Percentiles rank a stretch among this genome's conserved stretches.
Evolutionary conservation across 2,113 vertebrate genomes (phyloP).

Genomic region (Dicaeum eximium): DNA sequence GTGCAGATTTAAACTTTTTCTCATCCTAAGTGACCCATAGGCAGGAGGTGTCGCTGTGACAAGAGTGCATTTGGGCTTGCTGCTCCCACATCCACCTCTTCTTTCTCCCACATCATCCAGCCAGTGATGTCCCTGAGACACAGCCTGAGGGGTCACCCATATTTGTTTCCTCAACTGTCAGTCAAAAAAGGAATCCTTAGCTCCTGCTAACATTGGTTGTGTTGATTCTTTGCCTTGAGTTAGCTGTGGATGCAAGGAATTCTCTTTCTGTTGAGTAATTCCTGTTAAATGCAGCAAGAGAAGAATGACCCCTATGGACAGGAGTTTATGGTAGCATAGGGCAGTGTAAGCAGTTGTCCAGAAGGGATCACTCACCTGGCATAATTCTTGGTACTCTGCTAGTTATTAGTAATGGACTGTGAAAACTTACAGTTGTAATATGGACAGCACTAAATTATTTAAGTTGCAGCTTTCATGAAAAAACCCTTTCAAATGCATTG

Average conservation of each 20-base stretch:
- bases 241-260: neutral
- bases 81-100: neutral
- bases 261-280: neutral
- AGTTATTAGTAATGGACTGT: neutral
- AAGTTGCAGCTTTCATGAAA: neutral
- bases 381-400: neutral
- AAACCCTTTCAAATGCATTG: neutral
- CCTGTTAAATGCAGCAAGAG: neutral
- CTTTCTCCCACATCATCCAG: fast-evolving
- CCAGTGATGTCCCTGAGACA: neutral
- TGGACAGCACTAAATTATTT: neutral
- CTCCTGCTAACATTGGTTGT: neutral
- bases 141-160: fast-evolving
- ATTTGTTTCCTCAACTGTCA: neutral
- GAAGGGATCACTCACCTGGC: neutral
- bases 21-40: neutral
- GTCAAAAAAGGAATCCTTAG: neutral
- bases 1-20: neutral
- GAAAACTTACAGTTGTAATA: neutral
- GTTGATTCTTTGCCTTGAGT: neutral
- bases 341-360: neutral
- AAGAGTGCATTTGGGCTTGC: neutral
- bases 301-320: neutral
- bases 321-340: fast-evolving
- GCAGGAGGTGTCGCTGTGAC: neutral